A percentile compares a stretch with the other conserved stretches of the same genome.
Conservation (phyloP, 2,888 invertebrate species). For the Deroplatys truncata region DNA sequence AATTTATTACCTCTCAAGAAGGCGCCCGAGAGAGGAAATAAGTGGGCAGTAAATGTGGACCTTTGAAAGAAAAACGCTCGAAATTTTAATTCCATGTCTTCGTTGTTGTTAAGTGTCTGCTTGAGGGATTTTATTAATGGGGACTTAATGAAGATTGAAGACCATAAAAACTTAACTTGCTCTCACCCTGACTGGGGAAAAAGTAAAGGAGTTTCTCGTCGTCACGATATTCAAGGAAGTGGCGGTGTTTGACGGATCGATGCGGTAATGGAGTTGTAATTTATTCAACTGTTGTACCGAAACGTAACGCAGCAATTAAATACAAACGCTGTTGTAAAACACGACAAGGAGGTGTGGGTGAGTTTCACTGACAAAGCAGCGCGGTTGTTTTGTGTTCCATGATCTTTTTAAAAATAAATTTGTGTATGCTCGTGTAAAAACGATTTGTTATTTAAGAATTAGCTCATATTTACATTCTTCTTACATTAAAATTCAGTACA, state of each 20-base stretch:
- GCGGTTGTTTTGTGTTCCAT: too few relatives aligned
- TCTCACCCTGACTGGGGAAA: not conserved
- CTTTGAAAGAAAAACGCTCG: not conserved
- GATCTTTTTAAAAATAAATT: too few relatives aligned
- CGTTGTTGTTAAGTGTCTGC: not conserved
- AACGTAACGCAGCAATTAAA: too few relatives aligned
- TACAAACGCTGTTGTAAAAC: too few relatives aligned
- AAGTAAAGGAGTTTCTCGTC: not conserved
- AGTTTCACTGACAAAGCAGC: too few relatives aligned
- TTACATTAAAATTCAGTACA: too few relatives aligned
- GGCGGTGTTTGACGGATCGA: not conserved
- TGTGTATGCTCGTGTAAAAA: too few relatives aligned
- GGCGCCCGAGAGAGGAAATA: not conserved
- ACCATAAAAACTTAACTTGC: not conserved
- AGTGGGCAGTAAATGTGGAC: not conserved
- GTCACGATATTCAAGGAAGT: not conserved
- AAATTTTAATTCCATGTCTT: not conserved
- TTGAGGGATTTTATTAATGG: not conserved
- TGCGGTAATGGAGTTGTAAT: not conserved
- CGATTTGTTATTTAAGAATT: too few relatives aligned
- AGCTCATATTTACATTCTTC: too few relatives aligned
- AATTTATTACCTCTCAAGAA: not conserved
- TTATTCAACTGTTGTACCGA: not conserved
- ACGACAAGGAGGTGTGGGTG: too few relatives aligned
- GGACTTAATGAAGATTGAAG: constrained; percentile 2